Percentiles rank a stretch among this genome's conserved stretches.
Evolutionary conservation across 2,888 invertebrate genomes (phyloP).

Genomic region (Digitonthophagus gazella): DNA sequence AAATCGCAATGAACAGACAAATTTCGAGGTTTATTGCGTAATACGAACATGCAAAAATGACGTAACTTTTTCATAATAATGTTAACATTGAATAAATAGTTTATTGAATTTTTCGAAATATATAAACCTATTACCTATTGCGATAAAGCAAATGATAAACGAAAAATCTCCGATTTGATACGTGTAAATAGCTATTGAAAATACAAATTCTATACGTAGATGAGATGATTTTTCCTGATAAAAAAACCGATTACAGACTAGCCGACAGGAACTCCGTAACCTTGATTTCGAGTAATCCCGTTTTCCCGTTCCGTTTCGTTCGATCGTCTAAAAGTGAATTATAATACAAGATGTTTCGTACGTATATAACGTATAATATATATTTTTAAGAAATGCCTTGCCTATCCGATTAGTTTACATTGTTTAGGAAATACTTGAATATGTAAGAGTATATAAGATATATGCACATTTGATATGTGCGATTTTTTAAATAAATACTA

Average conservation of each 20-base stretch:
- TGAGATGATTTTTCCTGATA: slow-evolving; percentile 23
- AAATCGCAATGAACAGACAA: background rate
- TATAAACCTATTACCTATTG: slow-evolving; percentile 19
- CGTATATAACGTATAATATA: slow-evolving; percentile 18
- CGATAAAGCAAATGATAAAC: slow-evolving; percentile 20
- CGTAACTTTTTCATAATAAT: slow-evolving; percentile 38
- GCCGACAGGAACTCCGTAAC: slow-evolving; percentile 12
- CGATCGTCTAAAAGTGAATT: background rate
- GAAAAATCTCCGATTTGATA: slow-evolving; percentile 41
- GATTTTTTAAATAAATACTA: slow-evolving; percentile 37
- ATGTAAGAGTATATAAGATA: slow-evolving; percentile 27
- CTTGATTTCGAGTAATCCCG: background rate
- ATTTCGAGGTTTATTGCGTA: slow-evolving; percentile 6
- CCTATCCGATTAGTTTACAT: slow-evolving; percentile 23
- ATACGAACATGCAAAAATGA: slow-evolving; percentile 18
- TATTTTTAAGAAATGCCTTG: slow-evolving; percentile 28
- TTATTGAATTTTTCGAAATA: slow-evolving; percentile 42
- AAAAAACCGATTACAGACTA: slow-evolving; percentile 23
- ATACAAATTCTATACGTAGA: slow-evolving; percentile 33
- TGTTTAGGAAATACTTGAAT: slow-evolving; percentile 25
- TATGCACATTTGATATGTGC: slow-evolving; percentile 33
- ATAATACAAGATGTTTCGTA: slow-evolving; percentile 15
- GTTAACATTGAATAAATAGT: slow-evolving; percentile 43
- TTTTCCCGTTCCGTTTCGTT: slow-evolving; percentile 12
- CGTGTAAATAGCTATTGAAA: slow-evolving; percentile 48